Conservation (phyloP, 2,888 invertebrate genomes). For the Cryptocheilus praepositus region DNA sequence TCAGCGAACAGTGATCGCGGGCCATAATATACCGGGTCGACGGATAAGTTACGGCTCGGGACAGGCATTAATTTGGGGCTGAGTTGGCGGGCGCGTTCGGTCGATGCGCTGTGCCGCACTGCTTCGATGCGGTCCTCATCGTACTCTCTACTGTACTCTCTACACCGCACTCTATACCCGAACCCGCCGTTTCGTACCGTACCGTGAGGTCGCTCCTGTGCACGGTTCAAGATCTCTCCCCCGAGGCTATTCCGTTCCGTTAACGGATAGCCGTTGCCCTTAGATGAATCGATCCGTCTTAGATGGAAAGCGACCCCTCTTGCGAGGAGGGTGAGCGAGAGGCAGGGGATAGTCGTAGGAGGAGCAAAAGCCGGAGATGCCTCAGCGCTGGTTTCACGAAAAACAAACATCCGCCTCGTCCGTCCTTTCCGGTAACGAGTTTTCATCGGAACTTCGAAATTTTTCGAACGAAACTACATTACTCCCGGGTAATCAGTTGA, state of each 20-base stretch:
- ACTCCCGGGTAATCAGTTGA: constrained; percentile 1
- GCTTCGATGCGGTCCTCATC: constrained; percentile 3
- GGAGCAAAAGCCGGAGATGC: constrained; percentile 9
- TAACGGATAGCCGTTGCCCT: constrained; percentile 66
- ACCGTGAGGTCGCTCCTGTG: constrained; percentile 30
- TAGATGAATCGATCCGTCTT: constrained; percentile 67
- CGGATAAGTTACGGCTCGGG: constrained; percentile 64
- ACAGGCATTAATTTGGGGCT: constrained; percentile 70
- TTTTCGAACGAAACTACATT: constrained; percentile 30
- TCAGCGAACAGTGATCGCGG: constrained; percentile 54
- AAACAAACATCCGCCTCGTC: constrained; percentile 47
- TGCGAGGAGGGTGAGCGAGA: background rate
- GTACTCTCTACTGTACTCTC: background rate
- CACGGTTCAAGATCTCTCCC: constrained; percentile 63
- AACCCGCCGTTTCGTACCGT: constrained; percentile 1
- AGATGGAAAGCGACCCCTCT: constrained; percentile 30
- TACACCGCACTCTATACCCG: background rate
- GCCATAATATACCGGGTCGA: constrained; percentile 58
- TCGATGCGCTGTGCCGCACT: constrained; percentile 41
- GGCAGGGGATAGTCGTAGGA: constrained; percentile 8
- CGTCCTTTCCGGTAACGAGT: constrained; percentile 21
- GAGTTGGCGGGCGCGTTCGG: constrained; percentile 57
- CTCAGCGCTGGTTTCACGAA: constrained; percentile 28
- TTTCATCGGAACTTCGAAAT: constrained; percentile 31
- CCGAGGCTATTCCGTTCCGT: constrained; percentile 66